These are phyloP conservation scores for Scaptomyza tumidula DNA, from an alignment of 2,888 invertebrate species.

Conservation along the genomic window DNA sequence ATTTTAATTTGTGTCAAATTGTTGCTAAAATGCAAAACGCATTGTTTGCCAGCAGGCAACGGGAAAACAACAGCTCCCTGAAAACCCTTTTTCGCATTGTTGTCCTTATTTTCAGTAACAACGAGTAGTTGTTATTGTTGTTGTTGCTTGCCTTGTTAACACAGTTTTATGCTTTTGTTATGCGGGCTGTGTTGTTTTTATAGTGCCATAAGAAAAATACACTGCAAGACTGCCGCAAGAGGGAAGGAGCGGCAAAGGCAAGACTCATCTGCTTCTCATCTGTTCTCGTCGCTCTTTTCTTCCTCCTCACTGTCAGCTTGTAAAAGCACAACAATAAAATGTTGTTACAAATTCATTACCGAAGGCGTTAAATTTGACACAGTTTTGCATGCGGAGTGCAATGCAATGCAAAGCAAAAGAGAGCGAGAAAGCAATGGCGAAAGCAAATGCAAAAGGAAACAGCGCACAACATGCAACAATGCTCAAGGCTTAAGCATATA, in stretches of 20 bases:
- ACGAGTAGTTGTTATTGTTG: constrained; percentile 26
- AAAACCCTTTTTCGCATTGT: constrained; percentile 40
- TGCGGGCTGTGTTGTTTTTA: constrained; percentile 55
- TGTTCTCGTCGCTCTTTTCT: background rate
- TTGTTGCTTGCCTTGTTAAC: constrained; percentile 70
- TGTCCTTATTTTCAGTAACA: constrained; percentile 49
- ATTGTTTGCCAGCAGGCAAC: constrained; percentile 59
- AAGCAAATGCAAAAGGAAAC: constrained; percentile 34
- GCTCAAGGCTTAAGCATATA: constrained; percentile 40
- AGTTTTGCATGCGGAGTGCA: constrained; percentile 71
- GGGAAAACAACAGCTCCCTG: background rate
- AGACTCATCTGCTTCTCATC: constrained; percentile 14
- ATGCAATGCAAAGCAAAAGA: constrained; percentile 13
- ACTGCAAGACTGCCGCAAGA: constrained; percentile 40
- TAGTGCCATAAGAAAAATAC: constrained; percentile 75
- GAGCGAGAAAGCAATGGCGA: constrained; percentile 14
- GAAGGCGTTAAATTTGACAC: constrained; percentile 81
- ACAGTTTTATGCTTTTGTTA: constrained; percentile 79
- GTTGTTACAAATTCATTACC: constrained; percentile 80
- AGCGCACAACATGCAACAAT: constrained; percentile 59
- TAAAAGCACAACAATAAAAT: constrained; percentile 76
- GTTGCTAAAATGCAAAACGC: constrained; percentile 79
- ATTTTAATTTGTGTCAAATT: constrained; percentile 81
- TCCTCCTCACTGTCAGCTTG: background rate
- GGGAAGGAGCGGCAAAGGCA: background rate